phyloP scores from a whole-genome alignment of 2,888 invertebrate species.

The Didymodactylos carnosus region DNA sequence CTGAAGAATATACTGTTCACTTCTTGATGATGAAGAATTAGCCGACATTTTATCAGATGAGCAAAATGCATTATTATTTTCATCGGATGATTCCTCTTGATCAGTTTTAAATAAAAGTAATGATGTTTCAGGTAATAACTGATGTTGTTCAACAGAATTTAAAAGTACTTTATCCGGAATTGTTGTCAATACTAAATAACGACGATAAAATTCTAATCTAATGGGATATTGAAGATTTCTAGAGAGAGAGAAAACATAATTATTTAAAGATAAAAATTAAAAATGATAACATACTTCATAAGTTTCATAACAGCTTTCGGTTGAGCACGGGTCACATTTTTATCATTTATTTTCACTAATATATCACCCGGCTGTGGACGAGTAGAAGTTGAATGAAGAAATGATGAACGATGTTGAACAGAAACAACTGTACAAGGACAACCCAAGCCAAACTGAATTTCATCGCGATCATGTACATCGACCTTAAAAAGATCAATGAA shows the following conservation, averaged over 20 bases:
- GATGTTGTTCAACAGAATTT: neutral
- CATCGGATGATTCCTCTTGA: no score
- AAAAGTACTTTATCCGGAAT: neutral
- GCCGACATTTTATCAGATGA: neutral
- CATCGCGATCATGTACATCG: neutral
- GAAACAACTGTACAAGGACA: neutral
- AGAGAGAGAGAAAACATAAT: neutral
- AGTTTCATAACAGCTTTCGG: neutral
- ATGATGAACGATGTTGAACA: neutral
- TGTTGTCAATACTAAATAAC: neutral
- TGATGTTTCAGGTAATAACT: neutral
- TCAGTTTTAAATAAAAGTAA: neutral
- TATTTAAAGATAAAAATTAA: neutral
- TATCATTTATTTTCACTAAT: neutral
- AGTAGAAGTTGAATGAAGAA: neutral
- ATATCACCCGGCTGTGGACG: neutral
- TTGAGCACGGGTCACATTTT: neutral
- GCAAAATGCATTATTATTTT: no score
- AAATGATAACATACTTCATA: neutral
- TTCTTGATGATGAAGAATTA: neutral
- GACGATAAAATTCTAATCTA: neutral
- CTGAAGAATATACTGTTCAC: neutral
- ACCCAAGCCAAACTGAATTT: neutral
- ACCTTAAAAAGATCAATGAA: no score
- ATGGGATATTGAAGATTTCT: neutral